phyloP scores from a whole-genome alignment of 1,140 invertebrate genomes.

The Drosophila bocqueti region DNA sequence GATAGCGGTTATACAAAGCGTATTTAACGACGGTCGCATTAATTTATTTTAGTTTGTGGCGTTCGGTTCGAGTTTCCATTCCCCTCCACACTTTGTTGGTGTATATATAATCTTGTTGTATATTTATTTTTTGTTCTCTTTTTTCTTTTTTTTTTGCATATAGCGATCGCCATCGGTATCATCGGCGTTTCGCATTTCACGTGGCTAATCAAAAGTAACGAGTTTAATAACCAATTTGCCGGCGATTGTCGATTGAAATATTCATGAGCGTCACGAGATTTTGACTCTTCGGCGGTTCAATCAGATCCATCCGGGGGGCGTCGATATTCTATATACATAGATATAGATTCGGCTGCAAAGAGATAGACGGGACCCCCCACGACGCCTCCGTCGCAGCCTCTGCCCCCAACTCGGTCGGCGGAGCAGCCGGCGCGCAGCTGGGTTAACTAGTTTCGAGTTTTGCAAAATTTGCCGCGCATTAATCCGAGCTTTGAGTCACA shows the following conservation, averaged over 20 bases:
- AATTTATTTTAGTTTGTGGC: conserved; percentile 47
- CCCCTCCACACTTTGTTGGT: background rate
- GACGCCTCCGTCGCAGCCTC: background rate
- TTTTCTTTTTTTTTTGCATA: background rate
- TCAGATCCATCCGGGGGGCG: conserved; percentile 1
- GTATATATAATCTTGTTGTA: conserved; percentile 13
- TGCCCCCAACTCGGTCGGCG: background rate
- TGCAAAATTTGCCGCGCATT: conserved; percentile 46
- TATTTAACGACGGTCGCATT: conserved; percentile 47
- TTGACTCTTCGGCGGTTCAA: background rate
- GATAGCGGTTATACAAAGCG: conserved; percentile 41
- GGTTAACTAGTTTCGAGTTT: conserved; percentile 58
- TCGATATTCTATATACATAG: background rate
- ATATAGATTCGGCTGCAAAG: background rate
- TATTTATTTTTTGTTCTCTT: conserved; percentile 1
- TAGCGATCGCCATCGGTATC: background rate
- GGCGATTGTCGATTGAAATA: conserved; percentile 30
- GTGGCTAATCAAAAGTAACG: conserved; percentile 28
- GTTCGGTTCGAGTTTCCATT: conserved; percentile 38
- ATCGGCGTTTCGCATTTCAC: conserved; percentile 41
- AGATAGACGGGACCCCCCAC: conserved; percentile 7
- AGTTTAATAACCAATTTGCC: conserved; percentile 24
- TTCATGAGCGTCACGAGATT: conserved; percentile 52
- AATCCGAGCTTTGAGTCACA: conserved; percentile 33
- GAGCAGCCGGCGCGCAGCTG: conserved; percentile 23